phyloP scores from a whole-genome alignment of 2,888 invertebrate species.

The Tetranychus truncatus region DNA sequence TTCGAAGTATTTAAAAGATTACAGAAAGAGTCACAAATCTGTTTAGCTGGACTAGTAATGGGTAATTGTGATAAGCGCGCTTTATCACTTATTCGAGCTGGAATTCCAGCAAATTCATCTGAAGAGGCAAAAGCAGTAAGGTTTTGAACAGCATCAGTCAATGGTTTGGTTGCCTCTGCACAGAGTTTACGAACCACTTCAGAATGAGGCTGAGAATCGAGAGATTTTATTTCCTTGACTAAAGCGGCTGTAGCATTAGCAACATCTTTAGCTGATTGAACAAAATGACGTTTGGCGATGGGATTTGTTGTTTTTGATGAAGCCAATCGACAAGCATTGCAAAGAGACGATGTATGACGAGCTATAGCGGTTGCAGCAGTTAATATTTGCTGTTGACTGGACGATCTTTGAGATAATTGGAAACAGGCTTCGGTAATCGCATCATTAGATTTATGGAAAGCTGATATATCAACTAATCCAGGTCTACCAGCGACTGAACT shows the following conservation, averaged over 20 bases:
- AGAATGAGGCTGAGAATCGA: constrained; percentile 59
- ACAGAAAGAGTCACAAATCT: constrained; percentile 64
- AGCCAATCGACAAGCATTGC: constrained; percentile 75
- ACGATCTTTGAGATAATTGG: constrained; percentile 49
- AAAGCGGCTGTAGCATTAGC: constrained; percentile 84
- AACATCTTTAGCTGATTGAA: constrained; percentile 90
- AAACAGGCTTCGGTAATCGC: constrained; percentile 77
- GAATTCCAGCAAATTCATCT: constrained; percentile 77
- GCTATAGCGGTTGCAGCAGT: constrained; percentile 83
- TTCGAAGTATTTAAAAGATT: constrained; percentile 78
- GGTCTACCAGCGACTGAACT: constrained; percentile 69
- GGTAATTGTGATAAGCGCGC: constrained; percentile 69
- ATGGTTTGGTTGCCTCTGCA: constrained; percentile 57
- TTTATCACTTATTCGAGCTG: constrained; percentile 69
- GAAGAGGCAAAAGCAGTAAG: constrained; percentile 81
- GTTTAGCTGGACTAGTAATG: constrained; percentile 58
- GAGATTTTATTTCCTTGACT: constrained; percentile 67
- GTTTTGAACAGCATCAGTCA: constrained; percentile 73
- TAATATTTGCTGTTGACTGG: constrained; percentile 62
- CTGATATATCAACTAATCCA: constrained; percentile 70
- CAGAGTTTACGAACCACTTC: constrained; percentile 54
- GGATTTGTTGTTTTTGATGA: constrained; percentile 75
- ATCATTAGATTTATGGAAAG: constrained; percentile 66
- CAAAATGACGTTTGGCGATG: constrained; percentile 83
- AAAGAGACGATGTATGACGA: constrained; percentile 82